phyloP scores from a whole-genome alignment of 1,140 invertebrate species.

The Zaprionus inermis region DNA sequence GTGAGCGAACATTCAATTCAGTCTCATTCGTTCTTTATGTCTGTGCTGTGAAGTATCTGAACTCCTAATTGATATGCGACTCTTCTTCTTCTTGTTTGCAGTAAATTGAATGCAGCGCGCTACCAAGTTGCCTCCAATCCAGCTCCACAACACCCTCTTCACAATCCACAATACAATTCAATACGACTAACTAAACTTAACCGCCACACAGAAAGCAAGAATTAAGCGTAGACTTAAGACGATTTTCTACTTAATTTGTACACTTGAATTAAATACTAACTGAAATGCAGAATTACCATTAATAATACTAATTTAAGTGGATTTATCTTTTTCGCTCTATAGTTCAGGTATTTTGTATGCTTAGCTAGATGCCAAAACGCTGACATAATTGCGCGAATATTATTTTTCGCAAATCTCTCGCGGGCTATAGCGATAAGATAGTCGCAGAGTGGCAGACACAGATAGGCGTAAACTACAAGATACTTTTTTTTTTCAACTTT shows the following conservation, averaged over 20 bases:
- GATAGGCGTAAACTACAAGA: constrained; percentile 55
- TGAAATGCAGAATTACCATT: constrained; percentile 51
- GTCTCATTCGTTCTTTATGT: constrained; percentile 55
- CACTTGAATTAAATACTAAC: constrained; percentile 63
- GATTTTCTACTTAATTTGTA: constrained; percentile 24
- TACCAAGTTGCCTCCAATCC: constrained; percentile 11
- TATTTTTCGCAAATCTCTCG: constrained; percentile 57
- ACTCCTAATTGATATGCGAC: constrained; percentile 62
- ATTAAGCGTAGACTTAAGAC: constrained; percentile 25
- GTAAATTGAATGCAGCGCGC: constrained; percentile 59
- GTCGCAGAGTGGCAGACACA: constrained; percentile 28
- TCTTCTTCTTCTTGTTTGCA: constrained; percentile 68
- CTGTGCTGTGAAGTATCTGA: constrained; percentile 18
- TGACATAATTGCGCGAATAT: constrained; percentile 74
- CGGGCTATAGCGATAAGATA: constrained; percentile 57
- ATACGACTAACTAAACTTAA: constrained; percentile 27
- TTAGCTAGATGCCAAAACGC: constrained; percentile 49
- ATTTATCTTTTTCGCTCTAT: constrained; percentile 20
- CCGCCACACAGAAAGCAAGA: background rate
- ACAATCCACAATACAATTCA: constrained; percentile 22
- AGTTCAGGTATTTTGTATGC: constrained; percentile 33
- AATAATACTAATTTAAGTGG: constrained; percentile 72
- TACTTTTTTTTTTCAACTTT: constrained; percentile 30
- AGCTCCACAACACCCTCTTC: constrained; percentile 1
- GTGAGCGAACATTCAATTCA: constrained; percentile 36